Evolutionary conservation across 2,888 invertebrate species (phyloP).

Genomic region (Stenodema calcarata): DNA sequence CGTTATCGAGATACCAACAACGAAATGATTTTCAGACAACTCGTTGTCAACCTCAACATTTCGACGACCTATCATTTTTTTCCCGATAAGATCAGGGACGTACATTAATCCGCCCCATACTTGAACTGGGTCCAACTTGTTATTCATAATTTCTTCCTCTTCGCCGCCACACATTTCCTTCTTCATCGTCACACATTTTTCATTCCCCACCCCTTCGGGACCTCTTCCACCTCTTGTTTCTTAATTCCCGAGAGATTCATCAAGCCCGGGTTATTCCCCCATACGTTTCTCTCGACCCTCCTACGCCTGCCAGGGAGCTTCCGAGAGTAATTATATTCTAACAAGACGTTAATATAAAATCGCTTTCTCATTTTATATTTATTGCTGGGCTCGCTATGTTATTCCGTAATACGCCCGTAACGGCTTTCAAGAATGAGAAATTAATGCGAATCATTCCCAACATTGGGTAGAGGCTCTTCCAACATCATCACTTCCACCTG

Average conservation of each 20-base stretch:
- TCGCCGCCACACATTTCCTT: not conserved
- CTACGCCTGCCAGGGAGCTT: not conserved
- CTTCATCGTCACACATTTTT: slow-evolving; percentile 4
- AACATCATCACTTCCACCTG: not conserved
- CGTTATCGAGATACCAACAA: too few species aligned
- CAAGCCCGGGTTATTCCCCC: slow-evolving; percentile 5
- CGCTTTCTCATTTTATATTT: slow-evolving; percentile 6
- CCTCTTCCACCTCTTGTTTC: not conserved
- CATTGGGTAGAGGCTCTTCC: not conserved
- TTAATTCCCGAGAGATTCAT: slow-evolving; percentile 13
- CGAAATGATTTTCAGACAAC: too few species aligned
- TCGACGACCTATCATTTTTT: not conserved
- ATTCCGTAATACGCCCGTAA: not conserved
- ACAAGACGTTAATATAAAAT: slow-evolving; percentile 6
- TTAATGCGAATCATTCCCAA: not conserved
- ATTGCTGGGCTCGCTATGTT: not conserved
- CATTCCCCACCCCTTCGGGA: not conserved
- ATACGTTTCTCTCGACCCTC: not conserved
- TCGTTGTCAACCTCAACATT: too few species aligned
- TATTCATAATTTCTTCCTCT: slow-evolving; percentile 2
- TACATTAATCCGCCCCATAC: slow-evolving; percentile 10
- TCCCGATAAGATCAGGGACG: not conserved
- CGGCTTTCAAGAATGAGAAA: not conserved
- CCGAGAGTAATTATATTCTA: not conserved
- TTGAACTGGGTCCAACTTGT: slow-evolving; percentile 13